Base-by-base conservation (phyloP, 2,888 invertebrate genomes). In the Gastracanthus pulcherrimus region DNA sequence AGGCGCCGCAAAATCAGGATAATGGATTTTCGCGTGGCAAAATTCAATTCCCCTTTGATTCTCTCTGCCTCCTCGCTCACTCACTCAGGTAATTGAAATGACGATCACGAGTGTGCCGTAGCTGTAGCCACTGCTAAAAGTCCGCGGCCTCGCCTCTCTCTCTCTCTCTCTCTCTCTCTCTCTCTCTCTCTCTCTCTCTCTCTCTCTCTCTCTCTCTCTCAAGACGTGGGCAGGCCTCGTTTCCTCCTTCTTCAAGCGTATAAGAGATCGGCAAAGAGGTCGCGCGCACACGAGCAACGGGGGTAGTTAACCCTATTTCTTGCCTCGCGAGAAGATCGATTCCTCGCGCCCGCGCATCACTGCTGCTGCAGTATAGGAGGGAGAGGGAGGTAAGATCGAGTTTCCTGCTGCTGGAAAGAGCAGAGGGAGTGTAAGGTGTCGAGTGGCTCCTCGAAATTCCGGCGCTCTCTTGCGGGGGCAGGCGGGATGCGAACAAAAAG, bases 251-350 rank as follows among this genome's bases (percentile, higher is more conserved):
- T 29, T 31, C 16, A 60, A 31, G 4, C 16, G 31, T 9, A n/a
- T n/a, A n/a, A n/a, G n/a, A 55, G 55, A 55, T 55, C 55, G 23
- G 55, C 55, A 38, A 36, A 48, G 80, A 55, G 48, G 36, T 55
- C 71, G 48, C 62, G 26, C 19, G 36, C 26, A 4, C 16, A 5
- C 34, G 9, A 84, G 84, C 66, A 48, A 51, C 67, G 48, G 70
- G 84, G 80, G 85, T 84, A 87, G 86, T 88, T 88, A 88, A 88
- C 87, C 86, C 84, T 86, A 84, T 88, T 88, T 87, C 87, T 80
- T 76, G 19, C 60, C 38, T 31, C 64, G 82, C 80, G 84, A 83
- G 86, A 64, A 76, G 72, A 84, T 84, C 84, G 84, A 84, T 84
- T 71, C 64, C 51, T 36, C 26, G 76, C n/a, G n/a, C 11, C 16